These are phyloP conservation scores for Naja naja DNA, from an alignment of 2,113 vertebrate genomes.

Conservation along the genomic window DNA sequence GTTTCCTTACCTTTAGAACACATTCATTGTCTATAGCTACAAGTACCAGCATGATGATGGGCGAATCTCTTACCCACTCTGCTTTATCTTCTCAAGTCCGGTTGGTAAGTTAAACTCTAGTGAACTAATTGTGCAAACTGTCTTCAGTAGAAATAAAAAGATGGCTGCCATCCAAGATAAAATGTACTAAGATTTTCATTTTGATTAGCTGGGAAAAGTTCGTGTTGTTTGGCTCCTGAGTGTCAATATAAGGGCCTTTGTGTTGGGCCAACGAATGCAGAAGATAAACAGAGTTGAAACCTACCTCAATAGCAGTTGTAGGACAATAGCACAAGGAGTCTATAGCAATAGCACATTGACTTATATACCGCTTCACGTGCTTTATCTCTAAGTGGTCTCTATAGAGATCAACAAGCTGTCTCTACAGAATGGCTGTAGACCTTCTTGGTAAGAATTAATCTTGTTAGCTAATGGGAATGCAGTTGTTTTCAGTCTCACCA, in stretches of 20 bases:
- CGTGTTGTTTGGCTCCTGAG: background rate
- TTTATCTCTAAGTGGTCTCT: too few relatives aligned
- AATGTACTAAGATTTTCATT: background rate
- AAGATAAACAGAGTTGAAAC: background rate
- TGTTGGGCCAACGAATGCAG: background rate
- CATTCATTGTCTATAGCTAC: conserved; percentile 97
- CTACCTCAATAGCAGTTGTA: background rate
- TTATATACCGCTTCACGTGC: too few relatives aligned
- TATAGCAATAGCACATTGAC: background rate
- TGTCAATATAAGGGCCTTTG: background rate
- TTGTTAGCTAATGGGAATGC: background rate
- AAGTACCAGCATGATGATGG: conserved; percentile 95
- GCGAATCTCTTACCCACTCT: conserved; percentile 92
- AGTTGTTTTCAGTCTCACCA: background rate
- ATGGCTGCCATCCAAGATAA: background rate
- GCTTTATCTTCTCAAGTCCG: conserved; percentile 98
- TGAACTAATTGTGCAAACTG: background rate
- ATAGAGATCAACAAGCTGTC: background rate
- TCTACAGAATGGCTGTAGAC: background rate
- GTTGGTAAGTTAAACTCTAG: conserved; percentile 77
- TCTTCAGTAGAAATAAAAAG: background rate
- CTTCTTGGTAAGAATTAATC: background rate
- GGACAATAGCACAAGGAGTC: background rate
- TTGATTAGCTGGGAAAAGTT: background rate
- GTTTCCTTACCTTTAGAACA: conserved; percentile 85